phyloP scores from a whole-genome alignment of 1,140 invertebrate genomes.

The Cherax destructor region DNA sequence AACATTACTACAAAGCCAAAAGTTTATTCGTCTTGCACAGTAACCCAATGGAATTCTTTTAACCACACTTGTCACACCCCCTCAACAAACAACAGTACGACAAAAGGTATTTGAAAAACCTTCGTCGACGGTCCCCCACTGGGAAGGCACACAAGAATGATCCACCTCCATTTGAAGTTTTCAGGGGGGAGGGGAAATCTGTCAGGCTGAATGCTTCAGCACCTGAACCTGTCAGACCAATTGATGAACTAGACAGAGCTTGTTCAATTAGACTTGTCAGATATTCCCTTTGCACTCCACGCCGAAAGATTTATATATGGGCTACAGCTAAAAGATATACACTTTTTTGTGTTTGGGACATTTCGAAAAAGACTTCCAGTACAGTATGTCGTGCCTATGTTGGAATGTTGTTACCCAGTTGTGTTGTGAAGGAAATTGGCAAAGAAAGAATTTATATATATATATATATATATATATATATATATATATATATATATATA shows the following conservation, averaged over 20 bases:
- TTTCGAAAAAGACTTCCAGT: not conserved
- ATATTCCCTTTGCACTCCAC: not conserved
- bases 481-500: not conserved
- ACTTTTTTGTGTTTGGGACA: not conserved
- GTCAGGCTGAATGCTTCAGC: not conserved
- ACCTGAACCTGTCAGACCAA: not conserved
- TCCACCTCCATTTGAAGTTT: not conserved
- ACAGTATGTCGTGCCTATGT: not conserved
- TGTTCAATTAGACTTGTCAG: conserved; percentile 2
- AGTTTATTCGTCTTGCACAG: too few relatives aligned
- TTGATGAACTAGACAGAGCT: not conserved
- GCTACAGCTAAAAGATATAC: not conserved
- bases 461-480: not conserved
- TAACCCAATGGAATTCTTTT: too few relatives aligned
- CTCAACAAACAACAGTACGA: not conserved
- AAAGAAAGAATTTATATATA: not conserved
- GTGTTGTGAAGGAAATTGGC: not conserved
- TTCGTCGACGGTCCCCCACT: not conserved
- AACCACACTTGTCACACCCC: not conserved
- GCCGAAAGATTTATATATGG: conserved; percentile 1
- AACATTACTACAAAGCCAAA: too few relatives aligned
- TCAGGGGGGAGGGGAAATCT: not conserved
- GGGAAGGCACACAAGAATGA: not conserved
- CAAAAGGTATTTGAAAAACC: not conserved
- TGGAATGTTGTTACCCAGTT: not conserved